Conservation (phyloP, 2,113 vertebrate species). For the Serilophus lunatus region DNA sequence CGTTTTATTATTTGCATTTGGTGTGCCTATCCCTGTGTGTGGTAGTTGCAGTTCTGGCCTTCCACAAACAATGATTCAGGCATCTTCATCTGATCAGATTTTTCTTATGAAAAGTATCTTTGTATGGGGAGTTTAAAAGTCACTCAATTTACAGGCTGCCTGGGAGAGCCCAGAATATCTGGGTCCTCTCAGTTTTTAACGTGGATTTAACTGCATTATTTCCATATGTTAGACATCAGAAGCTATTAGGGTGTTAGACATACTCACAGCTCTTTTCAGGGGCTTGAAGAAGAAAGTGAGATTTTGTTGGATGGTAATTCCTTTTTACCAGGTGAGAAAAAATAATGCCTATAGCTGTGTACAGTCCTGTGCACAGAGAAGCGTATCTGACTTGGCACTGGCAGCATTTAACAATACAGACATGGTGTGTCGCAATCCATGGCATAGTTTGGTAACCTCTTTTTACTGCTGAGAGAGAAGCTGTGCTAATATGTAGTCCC, state of each 20-base stretch:
- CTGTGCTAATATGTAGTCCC: not conserved
- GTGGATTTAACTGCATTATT: not conserved
- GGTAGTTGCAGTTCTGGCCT: not conserved
- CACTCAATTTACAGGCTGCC: not conserved
- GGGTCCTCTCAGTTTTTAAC: not conserved
- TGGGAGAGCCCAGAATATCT: not conserved
- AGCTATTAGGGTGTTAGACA: not conserved
- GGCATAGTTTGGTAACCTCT: not conserved
- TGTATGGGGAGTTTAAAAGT: not conserved
- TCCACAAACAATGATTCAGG: not conserved
- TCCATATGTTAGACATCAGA: not conserved
- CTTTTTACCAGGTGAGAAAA: not conserved
- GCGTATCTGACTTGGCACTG: not conserved
- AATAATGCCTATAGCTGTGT: not conserved
- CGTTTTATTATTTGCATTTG: not conserved
- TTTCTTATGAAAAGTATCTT: not conserved
- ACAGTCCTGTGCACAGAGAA: accelerated
- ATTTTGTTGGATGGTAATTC: accelerated
- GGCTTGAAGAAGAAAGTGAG: not conserved
- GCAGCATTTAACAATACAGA: not conserved
- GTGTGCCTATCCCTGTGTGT: not conserved
- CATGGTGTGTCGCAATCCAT: accelerated
- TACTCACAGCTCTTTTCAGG: not conserved
- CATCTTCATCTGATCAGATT: not conserved
- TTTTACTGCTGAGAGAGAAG: not conserved